Percentiles rank a stretch among this genome's conserved stretches.
phyloP scores from a whole-genome alignment of 2,888 invertebrate genomes.

The Protodeltote pygarga region DNA sequence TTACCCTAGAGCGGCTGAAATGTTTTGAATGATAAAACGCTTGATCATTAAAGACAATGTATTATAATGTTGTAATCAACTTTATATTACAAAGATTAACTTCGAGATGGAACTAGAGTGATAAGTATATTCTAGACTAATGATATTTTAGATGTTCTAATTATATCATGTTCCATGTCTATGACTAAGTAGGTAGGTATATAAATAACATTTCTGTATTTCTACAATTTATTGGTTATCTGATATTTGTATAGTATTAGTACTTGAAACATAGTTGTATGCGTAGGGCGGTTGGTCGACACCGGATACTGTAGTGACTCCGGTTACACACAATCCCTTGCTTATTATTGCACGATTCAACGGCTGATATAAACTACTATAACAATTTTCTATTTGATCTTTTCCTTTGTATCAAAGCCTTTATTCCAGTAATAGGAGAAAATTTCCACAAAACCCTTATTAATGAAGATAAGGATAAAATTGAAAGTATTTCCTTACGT shows the following conservation, averaged over 20 bases:
- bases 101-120: no score
- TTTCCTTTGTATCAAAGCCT: conserved; percentile 1
- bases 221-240: conserved; percentile 53
- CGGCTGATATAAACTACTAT: conserved; percentile 59
- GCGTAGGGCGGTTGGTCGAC: conserved; percentile 68
- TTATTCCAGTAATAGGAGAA: conserved; percentile 23
- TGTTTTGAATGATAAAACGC: not conserved
- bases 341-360: conserved; percentile 62
- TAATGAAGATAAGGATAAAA: conserved; percentile 52
- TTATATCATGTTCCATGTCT: conserved; percentile 37
- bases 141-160: conserved; percentile 31
- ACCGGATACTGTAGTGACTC: conserved; percentile 69
- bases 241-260: conserved; percentile 55
- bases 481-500: conserved; percentile 60
- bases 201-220: conserved; percentile 39
- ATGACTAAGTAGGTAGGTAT: conserved; percentile 23
- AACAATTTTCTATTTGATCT: conserved; percentile 5
- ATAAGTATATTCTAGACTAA: no score
- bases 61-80: not conserved
- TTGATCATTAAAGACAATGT: not conserved
- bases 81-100: no score
- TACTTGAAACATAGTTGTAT: conserved; percentile 59
- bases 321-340: conserved; percentile 76
- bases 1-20: conserved; percentile 20
- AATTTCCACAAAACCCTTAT: conserved; percentile 42